A percentile compares a stretch with the other conserved stretches of the same genome.
Conservation (phyloP, 2,888 invertebrate species). For the Nephrotoma guestfalica region DNA sequence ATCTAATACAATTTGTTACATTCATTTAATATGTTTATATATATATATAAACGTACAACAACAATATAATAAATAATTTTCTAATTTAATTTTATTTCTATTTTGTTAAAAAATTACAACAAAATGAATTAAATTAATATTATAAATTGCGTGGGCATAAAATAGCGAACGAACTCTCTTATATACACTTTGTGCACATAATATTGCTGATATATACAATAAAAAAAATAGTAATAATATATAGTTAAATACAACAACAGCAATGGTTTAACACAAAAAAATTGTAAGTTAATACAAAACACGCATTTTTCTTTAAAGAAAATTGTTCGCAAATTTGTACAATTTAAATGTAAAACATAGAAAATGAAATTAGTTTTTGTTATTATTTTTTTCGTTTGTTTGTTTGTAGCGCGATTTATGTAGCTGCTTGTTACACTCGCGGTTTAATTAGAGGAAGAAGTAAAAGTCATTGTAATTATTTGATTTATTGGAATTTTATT, state of each 20-base stretch:
- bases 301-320: neutral
- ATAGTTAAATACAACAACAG: neutral
- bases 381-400: neutral
- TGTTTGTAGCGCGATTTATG: neutral
- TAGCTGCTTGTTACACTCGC: neutral
- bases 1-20: neutral
- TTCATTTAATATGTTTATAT: neutral
- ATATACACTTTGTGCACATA: neutral
- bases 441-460: neutral
- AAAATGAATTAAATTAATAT: neutral
- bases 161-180: neutral
- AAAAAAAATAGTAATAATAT: neutral
- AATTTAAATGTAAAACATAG: neutral
- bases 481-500: neutral
- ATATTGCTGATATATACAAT: neutral
- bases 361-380: neutral
- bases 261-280: neutral
- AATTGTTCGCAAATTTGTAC: neutral
- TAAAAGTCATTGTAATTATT: neutral
- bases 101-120: neutral
- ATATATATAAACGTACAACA: neutral
- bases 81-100: neutral
- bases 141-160: neutral
- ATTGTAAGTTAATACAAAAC: neutral
- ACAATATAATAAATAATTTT: neutral